phyloP scores from a whole-genome alignment of 37 sponge, comb jelly and placozoan species.

The Cliona cf. orientalis region DNA sequence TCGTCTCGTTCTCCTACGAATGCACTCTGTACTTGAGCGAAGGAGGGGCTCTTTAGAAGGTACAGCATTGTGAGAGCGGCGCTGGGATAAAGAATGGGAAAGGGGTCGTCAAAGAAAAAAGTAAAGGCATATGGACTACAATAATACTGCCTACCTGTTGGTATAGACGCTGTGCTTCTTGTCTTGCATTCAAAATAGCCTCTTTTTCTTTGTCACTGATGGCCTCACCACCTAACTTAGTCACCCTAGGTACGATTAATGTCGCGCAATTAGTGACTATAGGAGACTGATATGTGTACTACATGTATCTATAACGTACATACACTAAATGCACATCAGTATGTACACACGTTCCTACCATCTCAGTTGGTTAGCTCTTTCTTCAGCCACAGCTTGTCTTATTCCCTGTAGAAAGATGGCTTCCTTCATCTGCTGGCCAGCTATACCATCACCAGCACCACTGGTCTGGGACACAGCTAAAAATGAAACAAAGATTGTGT shows the following conservation, averaged over 20 bases:
- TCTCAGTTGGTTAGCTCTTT: constrained; percentile 56
- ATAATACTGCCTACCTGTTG: no score
- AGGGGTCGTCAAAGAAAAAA: no score
- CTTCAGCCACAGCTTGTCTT: constrained; percentile 30
- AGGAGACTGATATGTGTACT: not conserved
- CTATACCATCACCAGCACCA: not conserved
- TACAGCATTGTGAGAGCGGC: no score
- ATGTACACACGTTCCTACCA: constrained; percentile 26
- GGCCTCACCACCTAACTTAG: constrained; percentile 34
- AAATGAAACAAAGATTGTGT: not conserved
- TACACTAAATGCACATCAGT: not conserved
- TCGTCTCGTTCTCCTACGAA: no score
- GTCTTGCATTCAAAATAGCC: constrained; percentile 31
- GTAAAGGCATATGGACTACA: no score
- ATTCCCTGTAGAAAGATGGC: constrained; percentile 52
- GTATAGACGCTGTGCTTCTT: no score
- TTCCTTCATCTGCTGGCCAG: constrained; percentile 42
- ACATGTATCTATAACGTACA: not conserved
- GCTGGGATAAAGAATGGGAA: no score
- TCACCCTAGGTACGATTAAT: constrained; percentile 36
- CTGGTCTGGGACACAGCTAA: not conserved
- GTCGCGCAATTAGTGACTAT: not conserved
- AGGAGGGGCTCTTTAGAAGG: no score
- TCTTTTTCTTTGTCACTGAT: constrained; percentile 46
- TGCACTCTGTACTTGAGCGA: no score